Evolutionary conservation across 1,140 invertebrate species (phyloP).

Genomic region (Zaprionus davidi): DNA sequence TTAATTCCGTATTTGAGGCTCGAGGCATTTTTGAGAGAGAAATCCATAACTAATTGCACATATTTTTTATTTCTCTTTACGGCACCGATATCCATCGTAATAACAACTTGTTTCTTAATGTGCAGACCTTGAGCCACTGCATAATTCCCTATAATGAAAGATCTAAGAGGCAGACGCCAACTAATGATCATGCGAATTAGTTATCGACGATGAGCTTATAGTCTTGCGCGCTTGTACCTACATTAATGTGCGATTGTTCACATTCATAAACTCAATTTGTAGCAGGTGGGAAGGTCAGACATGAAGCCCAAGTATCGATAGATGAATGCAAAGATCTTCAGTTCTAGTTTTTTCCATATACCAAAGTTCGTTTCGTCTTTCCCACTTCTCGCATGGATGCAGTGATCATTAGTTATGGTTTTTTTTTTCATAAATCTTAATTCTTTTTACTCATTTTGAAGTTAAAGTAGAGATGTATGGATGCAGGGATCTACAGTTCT

Average conservation of each 20-base stretch:
- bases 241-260: constrained; percentile 41
- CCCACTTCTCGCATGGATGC: too few relatives aligned
- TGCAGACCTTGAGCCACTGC: constrained; percentile 56
- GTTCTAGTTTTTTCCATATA: neutral
- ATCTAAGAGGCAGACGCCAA: constrained; percentile 43
- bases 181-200: constrained; percentile 71
- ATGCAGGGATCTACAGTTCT: neutral
- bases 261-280: constrained; percentile 22
- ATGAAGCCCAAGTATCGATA: neutral
- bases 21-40: constrained; percentile 3
- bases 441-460: neutral
- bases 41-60: constrained; percentile 36
- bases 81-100: constrained; percentile 41
- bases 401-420: neutral
- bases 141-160: constrained; percentile 54
- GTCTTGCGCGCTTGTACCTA: constrained; percentile 11
- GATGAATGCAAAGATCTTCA: neutral
- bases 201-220: constrained; percentile 44
- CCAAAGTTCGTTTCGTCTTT: too few relatives aligned
- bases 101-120: constrained; percentile 26
- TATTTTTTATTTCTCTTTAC: constrained; percentile 17
- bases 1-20: constrained; percentile 3
- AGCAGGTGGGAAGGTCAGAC: constrained; percentile 30
- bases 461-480: neutral
- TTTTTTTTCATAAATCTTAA: neutral